Conservation (phyloP, 1,140 invertebrate genomes). For the Leptopilina boulardi region DNA sequence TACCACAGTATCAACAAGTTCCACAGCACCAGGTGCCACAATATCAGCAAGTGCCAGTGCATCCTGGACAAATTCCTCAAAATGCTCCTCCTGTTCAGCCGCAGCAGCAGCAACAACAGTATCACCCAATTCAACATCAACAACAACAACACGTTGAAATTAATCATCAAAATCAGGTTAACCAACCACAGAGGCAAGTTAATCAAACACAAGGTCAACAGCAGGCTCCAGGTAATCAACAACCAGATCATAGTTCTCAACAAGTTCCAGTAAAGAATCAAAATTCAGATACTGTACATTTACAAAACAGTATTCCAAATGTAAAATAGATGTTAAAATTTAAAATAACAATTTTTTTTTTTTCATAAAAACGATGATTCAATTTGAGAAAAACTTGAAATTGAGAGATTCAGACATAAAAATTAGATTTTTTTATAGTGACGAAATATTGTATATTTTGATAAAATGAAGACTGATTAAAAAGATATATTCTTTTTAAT, state of each 20-base stretch:
- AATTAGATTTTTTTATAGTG: too few species aligned
- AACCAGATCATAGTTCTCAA: conserved; percentile 31
- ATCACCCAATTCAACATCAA: conserved; percentile 16
- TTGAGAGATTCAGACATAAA: too few species aligned
- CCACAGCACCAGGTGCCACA: conserved; percentile 48
- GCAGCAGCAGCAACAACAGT: conserved; percentile 41
- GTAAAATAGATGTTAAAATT: too few species aligned
- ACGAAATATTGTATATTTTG: too few species aligned
- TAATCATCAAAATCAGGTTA: conserved; percentile 36
- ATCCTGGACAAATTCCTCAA: conserved; percentile 42
- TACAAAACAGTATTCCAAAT: too few species aligned
- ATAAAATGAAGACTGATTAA: too few species aligned
- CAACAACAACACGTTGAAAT: too few species aligned
- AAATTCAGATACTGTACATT: too few species aligned
- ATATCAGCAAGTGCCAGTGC: conserved; percentile 37
- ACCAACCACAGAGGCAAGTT: conserved; percentile 38
- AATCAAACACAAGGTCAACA: conserved; percentile 35
- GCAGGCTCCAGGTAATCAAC: neutral
- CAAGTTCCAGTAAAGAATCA: neutral
- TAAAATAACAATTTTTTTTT: too few species aligned
- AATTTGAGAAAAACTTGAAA: too few species aligned
- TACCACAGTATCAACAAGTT: conserved; percentile 53
- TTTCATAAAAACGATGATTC: too few species aligned
- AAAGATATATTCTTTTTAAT: too few species aligned
- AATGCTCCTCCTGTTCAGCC: conserved; percentile 29